Conservation (phyloP, 2,888 invertebrate species). For the Ornithoptera alexandrae region DNA sequence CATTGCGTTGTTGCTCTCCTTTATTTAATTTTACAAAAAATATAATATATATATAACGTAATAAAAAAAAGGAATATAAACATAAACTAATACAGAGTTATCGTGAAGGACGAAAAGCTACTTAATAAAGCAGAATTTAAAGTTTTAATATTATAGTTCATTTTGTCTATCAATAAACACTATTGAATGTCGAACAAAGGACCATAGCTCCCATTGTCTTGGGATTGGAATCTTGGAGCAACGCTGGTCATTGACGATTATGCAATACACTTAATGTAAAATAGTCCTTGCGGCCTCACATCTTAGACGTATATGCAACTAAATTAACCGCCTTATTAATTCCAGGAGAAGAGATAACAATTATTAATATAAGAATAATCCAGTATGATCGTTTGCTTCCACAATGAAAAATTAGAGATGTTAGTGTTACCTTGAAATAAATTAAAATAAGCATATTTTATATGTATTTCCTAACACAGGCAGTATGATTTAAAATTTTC, state of each 20-base stretch:
- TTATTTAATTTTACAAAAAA: too few relatives aligned
- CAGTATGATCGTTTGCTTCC: background rate
- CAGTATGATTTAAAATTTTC: background rate
- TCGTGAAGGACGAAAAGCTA: background rate
- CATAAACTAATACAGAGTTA: too few relatives aligned
- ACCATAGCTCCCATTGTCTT: background rate
- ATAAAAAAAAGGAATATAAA: too few relatives aligned
- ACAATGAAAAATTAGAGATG: background rate
- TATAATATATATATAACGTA: too few relatives aligned
- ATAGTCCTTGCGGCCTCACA: background rate
- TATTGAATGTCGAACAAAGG: background rate
- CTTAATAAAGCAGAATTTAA: background rate
- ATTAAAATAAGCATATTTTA: background rate
- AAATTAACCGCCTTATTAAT: background rate
- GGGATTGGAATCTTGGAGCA: background rate
- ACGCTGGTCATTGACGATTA: background rate
- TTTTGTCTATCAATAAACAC: background rate
- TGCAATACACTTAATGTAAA: constrained; percentile 1
- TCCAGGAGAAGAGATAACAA: background rate
- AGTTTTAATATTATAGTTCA: background rate
- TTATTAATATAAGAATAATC: background rate
- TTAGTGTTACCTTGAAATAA: background rate
- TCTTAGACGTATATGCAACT: background rate
- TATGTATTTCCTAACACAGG: background rate
- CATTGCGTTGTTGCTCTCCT: too few relatives aligned